Evolutionary conservation across 2,113 vertebrate genomes (phyloP), one percentile per base, ranked within the genome.

Genomic region (Nannobrachium achirus): DNA sequence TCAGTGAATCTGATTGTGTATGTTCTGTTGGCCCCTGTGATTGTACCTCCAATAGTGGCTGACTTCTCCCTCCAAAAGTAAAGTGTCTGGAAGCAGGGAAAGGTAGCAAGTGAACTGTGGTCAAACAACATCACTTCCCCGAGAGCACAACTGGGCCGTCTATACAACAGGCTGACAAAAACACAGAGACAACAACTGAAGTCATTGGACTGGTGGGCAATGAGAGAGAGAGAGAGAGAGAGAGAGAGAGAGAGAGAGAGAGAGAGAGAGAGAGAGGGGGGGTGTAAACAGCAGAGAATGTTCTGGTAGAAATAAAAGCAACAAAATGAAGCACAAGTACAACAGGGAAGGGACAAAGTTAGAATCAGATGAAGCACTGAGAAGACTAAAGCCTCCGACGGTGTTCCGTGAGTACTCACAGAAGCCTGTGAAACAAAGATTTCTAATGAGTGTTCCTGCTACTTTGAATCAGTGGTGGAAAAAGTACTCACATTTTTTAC

Each of bases 121-220:
- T 80, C 82, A 85, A 88, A 89, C 84, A 84, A 67, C 66, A 25
- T 62, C 69, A 80, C 83, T 74, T 83, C 71, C 81, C 77, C 52
- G 62, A 76, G 79, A 80, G 79, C 75, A 84, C 74, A 76, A 79
- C 73, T 64, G 78, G 84, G 80, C 76, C 77, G 64, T 81, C 66
- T 33, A 70, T 79, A 80, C 71, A 82, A 73, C 79, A 19, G 78
- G 39, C 56, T 67, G 39, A 64, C 42, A 65, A 72, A 76, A 80
- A 80, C 76, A 76, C 69, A 73, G 49, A 71, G 68, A 79, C 58
- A 80, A 85, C 83, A 83, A 83, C 62, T 68, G 42, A 74, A 81
- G 85, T 82, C 71, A 80, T 76, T 85, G 78, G 86, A 75, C 79
- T 60, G 74, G 41, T 79, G 51, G 25, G 63, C 63, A 80, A 81